A percentile compares a stretch with the other conserved stretches of the same genome.
These are phyloP conservation scores for Tetrao urogallus DNA, from an alignment of 2,113 vertebrate species.

Conservation along the genomic window DNA sequence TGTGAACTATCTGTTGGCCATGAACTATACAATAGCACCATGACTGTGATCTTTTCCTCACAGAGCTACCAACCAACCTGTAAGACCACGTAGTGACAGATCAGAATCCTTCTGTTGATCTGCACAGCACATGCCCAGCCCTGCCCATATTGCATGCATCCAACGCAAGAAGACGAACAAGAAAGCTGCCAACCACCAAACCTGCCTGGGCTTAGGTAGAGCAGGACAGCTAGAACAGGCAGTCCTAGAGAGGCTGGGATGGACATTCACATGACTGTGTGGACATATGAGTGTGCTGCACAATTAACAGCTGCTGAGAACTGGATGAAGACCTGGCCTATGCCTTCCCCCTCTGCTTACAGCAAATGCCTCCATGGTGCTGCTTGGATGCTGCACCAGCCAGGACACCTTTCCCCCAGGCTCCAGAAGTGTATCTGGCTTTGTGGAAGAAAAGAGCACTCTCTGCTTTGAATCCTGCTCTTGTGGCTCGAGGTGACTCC, in stretches of 20 bases:
- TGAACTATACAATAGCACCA: neutral
- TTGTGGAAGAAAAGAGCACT: neutral
- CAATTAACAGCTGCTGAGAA: neutral
- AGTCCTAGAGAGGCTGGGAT: neutral
- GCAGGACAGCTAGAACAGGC: neutral
- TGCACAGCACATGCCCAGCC: neutral
- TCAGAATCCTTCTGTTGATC: neutral
- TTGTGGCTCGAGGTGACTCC: neutral
- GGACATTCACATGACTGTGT: accelerated
- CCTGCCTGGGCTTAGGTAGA: neutral
- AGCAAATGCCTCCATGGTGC: neutral
- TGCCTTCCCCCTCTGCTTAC: neutral
- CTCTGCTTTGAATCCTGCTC: neutral
- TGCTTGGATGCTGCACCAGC: neutral
- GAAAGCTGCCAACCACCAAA: neutral
- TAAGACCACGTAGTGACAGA: neutral
- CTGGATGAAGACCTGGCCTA: neutral
- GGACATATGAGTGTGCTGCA: neutral
- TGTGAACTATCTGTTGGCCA: neutral
- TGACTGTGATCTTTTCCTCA: neutral
- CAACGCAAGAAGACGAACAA: neutral
- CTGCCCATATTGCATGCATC: neutral
- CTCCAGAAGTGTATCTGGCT: neutral
- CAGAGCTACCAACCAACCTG: neutral
- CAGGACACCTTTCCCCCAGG: neutral